Evolutionary conservation across 1,140 invertebrate genomes (phyloP), one percentile per base, ranked within the genome.

Genomic region (Saccostrea glomerata): DNA sequence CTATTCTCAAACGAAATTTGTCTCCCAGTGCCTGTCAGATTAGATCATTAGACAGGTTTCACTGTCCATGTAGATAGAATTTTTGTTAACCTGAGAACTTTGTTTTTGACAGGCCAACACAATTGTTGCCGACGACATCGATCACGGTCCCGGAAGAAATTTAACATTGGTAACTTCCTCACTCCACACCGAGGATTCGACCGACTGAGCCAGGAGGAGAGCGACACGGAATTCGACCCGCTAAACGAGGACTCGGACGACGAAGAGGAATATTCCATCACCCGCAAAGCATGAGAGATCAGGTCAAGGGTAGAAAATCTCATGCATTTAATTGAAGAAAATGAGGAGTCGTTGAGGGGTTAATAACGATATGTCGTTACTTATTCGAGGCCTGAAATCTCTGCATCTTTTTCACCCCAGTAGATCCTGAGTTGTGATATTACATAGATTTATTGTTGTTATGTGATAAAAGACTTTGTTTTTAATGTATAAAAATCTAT

Each of bases 131-230:
- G 87, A 86, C 87, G 73, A 90, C 55, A 90, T 90, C 70, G 73
- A 84, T 87, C 86, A 87, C 77, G 82, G 70, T 70, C 86, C 70
- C 55, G 89, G 77, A 90, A 90, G 73, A 91, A 89, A 83, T 91
- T 89, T 86, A 89, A 89, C 88, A 88, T 92, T 87, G 91, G 91
- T 88, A 90, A 91, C 86, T 88, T 90, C 87, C 89, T 91, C 84
- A 91, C 77, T 77, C 89, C 91, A 56, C 92, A 92, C 88, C 89
- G 90, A 86, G 92, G 92, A 82, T 92, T 92, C 85, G 90, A 92
- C 85, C 84, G 88, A 66, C 73, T 92, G 66, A 92, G 90, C 87
- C 91, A 88, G 40, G 92, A 92, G 60, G 92, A 92, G 58, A 92
- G 91, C 86, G 92, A 92, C 63, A 90, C 90, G 55, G 92, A 92